Base-by-base conservation (phyloP, 2,113 vertebrate genomes). In the Anguilla japonica region DNA sequence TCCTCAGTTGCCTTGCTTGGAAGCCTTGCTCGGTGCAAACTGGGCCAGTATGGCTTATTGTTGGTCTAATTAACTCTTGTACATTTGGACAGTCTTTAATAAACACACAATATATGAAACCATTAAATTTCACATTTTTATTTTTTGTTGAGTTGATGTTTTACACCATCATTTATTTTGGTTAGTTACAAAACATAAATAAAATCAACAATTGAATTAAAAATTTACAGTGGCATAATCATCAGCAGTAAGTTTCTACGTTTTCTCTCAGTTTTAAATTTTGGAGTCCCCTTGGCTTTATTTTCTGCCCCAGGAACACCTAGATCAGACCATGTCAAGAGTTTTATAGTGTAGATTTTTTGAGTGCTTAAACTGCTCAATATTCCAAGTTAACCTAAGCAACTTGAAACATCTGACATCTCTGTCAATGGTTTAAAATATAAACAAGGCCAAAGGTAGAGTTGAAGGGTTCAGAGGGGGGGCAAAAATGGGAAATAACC, bases 111-210 rank as follows among this genome's bases (percentile, higher is more conserved):
- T 20, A 80, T 29, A 57, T 86, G 56, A 57, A 60, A 82, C 81
- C 79, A 56, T 63, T 22, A 75, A 75, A 75, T 67, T 79, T 67
- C 41, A 81, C 9, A 39, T 67, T 63, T 86, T 81, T 86, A 81
- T 86, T 86, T 86, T 57, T 71, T 67, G 53, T 71, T 67, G 53
- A 26, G n/a, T 26, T 88, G 90, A 94, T 93, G 90, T 93, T 94
- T 92, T 86, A 93, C 89, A 89, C 88, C 92, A 95, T 95, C 89
- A 91, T 95, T 96, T 95, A 95, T 94, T 96, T 93, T 80, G 91
- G 95, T 96, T 95, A 95, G 94, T 95, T 94, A 96, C 93, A 96
- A 96, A 96, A 95, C 94, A 96, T 94, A 93, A 93, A 95, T 94
- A 94, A 93, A 95, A 95, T 94, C 92, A 95, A 95, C 92, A 92